Percentiles rank a stretch among this genome's conserved stretches.
Evolutionary conservation across 2,797 vertebrate species (phyloP).

Genomic region (Myripristis murdjan): DNA sequence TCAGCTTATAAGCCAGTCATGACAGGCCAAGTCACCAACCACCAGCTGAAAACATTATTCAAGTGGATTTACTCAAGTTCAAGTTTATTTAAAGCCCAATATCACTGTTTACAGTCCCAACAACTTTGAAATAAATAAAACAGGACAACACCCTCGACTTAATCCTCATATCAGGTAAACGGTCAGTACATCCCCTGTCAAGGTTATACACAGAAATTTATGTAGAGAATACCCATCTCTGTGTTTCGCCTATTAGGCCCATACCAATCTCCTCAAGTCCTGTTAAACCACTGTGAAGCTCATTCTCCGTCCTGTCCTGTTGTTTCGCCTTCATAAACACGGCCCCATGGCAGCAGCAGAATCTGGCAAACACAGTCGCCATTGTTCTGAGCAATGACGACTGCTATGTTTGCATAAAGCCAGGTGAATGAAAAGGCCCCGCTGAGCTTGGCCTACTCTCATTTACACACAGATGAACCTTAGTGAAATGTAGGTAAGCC

Average conservation of each 20-base stretch:
- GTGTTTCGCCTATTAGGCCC: too few species aligned
- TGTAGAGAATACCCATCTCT: neutral
- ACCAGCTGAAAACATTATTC: too few species aligned
- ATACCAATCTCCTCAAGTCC: neutral
- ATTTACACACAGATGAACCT: neutral
- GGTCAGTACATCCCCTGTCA: too few species aligned
- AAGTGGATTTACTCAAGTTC: too few species aligned
- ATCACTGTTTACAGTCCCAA: too few species aligned
- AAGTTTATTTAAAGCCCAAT: too few species aligned
- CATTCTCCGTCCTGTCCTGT: neutral
- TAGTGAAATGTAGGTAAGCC: neutral
- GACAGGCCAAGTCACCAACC: slow-evolving; percentile 20
- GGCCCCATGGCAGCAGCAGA: neutral
- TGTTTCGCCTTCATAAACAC: neutral
- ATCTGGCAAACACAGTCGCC: neutral
- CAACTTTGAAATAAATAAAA: too few species aligned
- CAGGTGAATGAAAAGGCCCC: slow-evolving; percentile 1
- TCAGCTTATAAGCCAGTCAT: slow-evolving; percentile 18
- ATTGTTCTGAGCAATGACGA: slow-evolving; percentile 32
- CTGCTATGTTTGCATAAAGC: neutral
- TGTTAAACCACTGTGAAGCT: neutral
- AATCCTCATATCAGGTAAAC: too few species aligned
- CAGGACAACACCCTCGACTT: too few species aligned
- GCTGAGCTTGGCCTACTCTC: slow-evolving; percentile 13
- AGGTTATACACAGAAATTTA: too few species aligned